phyloP scores from a whole-genome alignment of 2,888 invertebrate species.

The Drosophila ustulata region DNA sequence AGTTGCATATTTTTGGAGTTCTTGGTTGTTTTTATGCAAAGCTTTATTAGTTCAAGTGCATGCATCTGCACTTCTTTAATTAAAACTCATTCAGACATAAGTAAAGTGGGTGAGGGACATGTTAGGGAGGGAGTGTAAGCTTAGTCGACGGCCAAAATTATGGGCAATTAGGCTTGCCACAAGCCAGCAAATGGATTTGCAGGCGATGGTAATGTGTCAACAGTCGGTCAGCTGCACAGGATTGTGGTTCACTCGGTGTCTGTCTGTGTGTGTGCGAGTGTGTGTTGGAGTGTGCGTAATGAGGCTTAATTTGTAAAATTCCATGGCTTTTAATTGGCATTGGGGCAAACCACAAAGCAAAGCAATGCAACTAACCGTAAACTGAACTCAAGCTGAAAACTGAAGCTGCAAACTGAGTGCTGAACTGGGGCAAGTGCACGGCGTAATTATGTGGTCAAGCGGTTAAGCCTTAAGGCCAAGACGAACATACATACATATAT shows the following conservation, averaged over 20 bases:
- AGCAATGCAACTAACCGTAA: constrained; percentile 44
- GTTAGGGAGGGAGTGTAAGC: constrained; percentile 17
- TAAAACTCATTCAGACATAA: constrained; percentile 19
- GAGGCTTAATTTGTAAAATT: constrained; percentile 77
- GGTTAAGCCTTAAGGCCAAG: constrained; percentile 49
- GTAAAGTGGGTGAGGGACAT: not conserved
- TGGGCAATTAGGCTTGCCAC: constrained; percentile 73
- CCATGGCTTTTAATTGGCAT: constrained; percentile 77
- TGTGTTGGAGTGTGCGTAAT: constrained; percentile 54
- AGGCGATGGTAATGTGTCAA: constrained; percentile 71
- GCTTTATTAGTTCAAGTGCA: not conserved
- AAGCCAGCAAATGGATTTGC: constrained; percentile 67
- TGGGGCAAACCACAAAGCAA: constrained; percentile 61
- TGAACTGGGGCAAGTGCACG: constrained; percentile 61
- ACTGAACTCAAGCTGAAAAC: constrained; percentile 3
- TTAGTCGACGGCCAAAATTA: constrained; percentile 56
- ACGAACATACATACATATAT: not conserved
- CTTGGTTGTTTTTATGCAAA: not conserved
- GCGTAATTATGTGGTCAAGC: constrained; percentile 74
- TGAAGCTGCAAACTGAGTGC: constrained; percentile 9
- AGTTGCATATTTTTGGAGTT: too few relatives aligned
- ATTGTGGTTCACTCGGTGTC: constrained; percentile 56
- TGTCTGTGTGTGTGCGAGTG: constrained; percentile 18
- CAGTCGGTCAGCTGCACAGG: constrained; percentile 61
- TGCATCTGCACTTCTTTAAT: constrained; percentile 25